Percentiles rank a stretch among this genome's conserved stretches.
Conservation (phyloP, 2,797 vertebrate species). For the Phrynocephalus guinanensis region DNA sequence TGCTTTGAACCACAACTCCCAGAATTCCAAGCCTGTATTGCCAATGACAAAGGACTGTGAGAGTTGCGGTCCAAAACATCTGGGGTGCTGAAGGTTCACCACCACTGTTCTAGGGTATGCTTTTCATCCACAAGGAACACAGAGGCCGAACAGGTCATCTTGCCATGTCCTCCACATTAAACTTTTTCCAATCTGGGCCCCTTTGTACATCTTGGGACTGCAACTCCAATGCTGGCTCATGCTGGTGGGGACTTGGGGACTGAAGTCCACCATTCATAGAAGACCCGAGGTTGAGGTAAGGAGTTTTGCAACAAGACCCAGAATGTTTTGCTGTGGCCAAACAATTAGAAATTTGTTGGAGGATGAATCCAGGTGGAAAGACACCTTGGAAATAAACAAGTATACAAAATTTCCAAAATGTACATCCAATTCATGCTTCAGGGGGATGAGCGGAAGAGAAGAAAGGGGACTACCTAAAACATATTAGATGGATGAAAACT, state of each 20-base stretch:
- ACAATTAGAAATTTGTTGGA: neutral
- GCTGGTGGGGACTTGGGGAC: neutral
- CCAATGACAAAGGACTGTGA: too few relatives aligned
- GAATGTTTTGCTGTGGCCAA: neutral
- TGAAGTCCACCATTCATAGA: neutral
- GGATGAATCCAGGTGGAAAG: neutral
- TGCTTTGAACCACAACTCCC: neutral
- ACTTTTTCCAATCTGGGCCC: too few relatives aligned
- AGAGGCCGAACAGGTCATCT: too few relatives aligned
- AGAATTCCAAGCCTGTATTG: neutral
- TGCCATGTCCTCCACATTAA: neutral
- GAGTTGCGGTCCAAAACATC: too few relatives aligned
- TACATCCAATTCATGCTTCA: neutral
- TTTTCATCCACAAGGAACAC: too few relatives aligned
- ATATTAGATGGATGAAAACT: neutral
- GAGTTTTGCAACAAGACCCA: neutral
- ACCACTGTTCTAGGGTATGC: too few relatives aligned
- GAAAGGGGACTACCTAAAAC: neutral
- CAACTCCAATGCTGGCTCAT: too few relatives aligned
- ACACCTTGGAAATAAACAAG: too few relatives aligned
- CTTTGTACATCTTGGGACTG: neutral
- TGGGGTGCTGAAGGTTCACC: too few relatives aligned
- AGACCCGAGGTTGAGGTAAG: neutral
- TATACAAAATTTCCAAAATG: neutral
- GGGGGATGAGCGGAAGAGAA: neutral